A percentile compares a stretch with the other conserved stretches of the same genome.
These are phyloP conservation scores for Helicoverpa assulta DNA, from an alignment of 2,888 invertebrate species.

Conservation along the genomic window DNA sequence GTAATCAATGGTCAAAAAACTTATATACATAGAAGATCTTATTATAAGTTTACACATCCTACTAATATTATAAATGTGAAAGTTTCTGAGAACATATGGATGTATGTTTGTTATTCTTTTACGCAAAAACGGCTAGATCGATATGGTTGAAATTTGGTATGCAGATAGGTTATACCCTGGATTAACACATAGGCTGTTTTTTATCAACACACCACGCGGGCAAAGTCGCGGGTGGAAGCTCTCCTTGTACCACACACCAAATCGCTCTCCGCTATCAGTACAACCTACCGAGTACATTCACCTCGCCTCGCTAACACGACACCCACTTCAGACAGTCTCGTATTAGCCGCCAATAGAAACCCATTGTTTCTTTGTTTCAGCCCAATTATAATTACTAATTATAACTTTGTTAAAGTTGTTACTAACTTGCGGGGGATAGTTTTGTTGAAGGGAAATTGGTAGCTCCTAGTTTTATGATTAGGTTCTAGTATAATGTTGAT, in stretches of 20 bases:
- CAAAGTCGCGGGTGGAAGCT: no score
- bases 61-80: no score
- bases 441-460: not conserved
- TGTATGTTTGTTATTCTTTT: no score
- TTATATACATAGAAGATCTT: no score
- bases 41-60: no score
- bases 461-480: not conserved
- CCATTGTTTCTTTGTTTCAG: conserved; percentile 43
- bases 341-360: conserved; percentile 75
- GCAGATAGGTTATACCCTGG: no score
- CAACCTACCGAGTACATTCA: conserved; percentile 53
- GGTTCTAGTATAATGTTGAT: not conserved
- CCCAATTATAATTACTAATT: conserved; percentile 5
- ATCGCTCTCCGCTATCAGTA: conserved; percentile 50
- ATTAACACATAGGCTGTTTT: no score
- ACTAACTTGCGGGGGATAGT: not conserved
- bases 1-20: no score
- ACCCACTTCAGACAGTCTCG: conserved; percentile 73
- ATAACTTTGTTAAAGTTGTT: not conserved
- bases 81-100: no score
- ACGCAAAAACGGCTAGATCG: no score
- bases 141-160: no score
- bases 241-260: not conserved
- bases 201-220: no score
- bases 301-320: conserved; percentile 74